Evolutionary conservation across 2,113 vertebrate species (phyloP).

Genomic region (Progne subis): DNA sequence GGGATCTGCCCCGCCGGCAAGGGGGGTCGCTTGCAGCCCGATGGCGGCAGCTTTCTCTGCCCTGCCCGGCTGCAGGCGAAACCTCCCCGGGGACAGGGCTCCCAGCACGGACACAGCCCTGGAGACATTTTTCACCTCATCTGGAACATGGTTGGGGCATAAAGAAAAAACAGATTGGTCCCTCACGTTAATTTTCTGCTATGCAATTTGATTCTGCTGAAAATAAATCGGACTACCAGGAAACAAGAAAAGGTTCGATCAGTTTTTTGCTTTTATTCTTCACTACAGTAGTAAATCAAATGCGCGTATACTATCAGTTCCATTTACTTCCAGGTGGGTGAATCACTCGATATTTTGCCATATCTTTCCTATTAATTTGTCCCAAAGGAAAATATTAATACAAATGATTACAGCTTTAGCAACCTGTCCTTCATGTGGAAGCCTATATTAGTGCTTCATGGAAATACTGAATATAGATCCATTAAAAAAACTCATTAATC

Average conservation of each 20-base stretch:
- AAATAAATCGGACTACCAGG: neutral
- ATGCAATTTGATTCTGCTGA: neutral
- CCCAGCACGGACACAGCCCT: neutral
- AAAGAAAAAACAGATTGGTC: neutral
- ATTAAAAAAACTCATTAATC: neutral
- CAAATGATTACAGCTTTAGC: neutral
- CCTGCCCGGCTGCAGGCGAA: no score
- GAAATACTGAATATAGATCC: neutral
- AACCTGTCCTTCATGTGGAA: neutral
- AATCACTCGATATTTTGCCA: neutral
- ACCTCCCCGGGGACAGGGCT: neutral
- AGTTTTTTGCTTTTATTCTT: neutral
- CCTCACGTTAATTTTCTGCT: neutral
- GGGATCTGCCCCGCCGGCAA: no score
- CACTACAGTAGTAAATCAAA: neutral
- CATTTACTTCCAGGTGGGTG: neutral
- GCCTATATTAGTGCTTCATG: neutral
- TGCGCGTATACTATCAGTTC: neutral
- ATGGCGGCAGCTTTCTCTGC: no score
- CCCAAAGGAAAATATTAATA: neutral
- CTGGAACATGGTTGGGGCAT: fast-evolving
- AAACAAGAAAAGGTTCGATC: neutral
- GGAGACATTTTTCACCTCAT: fast-evolving
- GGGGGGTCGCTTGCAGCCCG: no score
- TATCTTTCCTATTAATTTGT: neutral